Evolutionary conservation across 2,113 vertebrate genomes (phyloP), one percentile per base, ranked within the genome.

Genomic region (Nestor notabilis): DNA sequence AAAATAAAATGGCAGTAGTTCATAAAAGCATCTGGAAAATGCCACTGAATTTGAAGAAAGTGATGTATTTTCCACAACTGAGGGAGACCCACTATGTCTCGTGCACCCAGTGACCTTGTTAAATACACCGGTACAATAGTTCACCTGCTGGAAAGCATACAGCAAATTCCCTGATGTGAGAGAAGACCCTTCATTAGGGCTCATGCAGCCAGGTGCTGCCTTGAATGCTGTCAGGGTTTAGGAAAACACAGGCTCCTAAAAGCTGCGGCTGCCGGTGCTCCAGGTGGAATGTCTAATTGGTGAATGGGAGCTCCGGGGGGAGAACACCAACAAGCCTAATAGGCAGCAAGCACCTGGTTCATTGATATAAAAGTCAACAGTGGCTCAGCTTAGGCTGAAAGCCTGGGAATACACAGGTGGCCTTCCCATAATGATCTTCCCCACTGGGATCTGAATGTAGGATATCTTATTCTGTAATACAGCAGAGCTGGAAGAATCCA

Each of bases 341-440:
- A 61, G 86, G 80, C 90, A 89, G 89, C 65, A 46, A 75, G 77
- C 46, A 65, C 85, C 81, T 50, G 77, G 35, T 33, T 53, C 72
- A 41, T 27, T 75, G 71, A 75, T 71, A 87, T 0, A 71, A 92
- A 78, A 91, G 92, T 87, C 93, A 72, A 84, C 37, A 66, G 95
- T 75, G 81, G 53, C 91, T 65, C 33, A 0, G 61, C 77, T 82
- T 18, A 28, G 17, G 23, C 70, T 97, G 95, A 89, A 96, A 95
- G 91, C 31, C 91, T 79, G 83, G 58, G 74, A 87, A 93, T 53
- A 69, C 72, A 44, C 53, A 84, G 95, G 94, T 53, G 89, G 91
- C 64, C 52, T 92, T 27, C 74, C 37, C 70, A 47, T 91, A 94
- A 97, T 55, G 94, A 95, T 71, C 81, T 50, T 76, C 89, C 83